Evolutionary conservation across 2,888 invertebrate genomes (phyloP).

Genomic region (Volucella bombylans): DNA sequence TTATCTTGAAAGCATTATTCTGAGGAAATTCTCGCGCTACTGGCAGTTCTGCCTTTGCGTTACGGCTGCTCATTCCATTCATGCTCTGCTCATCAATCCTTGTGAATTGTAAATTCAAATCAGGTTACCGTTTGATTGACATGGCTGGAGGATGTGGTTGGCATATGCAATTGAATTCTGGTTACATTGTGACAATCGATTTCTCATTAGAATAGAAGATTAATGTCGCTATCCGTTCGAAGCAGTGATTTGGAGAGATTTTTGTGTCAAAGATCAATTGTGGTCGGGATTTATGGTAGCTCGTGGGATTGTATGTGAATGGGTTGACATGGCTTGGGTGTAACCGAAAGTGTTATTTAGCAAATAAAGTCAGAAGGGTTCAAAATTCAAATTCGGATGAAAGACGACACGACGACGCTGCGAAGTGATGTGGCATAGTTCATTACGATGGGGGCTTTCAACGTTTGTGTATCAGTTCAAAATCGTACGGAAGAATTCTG

Average conservation of each 20-base stretch:
- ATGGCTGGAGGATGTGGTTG: constrained; percentile 72
- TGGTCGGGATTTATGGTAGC: constrained; percentile 24
- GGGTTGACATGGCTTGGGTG: constrained; percentile 47
- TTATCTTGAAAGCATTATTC: constrained; percentile 50
- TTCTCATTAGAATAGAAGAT: constrained; percentile 73
- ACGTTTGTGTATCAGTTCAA: background rate
- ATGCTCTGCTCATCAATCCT: constrained; percentile 73
- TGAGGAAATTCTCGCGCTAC: constrained; percentile 36
- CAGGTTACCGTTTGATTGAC: constrained; percentile 73
- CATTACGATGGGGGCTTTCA: constrained; percentile 4
- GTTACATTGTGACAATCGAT: constrained; percentile 74
- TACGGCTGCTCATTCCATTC: constrained; percentile 38
- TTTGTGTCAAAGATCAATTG: constrained; percentile 59
- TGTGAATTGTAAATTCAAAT: constrained; percentile 73
- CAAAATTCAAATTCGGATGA: constrained; percentile 33
- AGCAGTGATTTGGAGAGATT: constrained; percentile 58
- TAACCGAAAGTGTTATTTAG: constrained; percentile 41
- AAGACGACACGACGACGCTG: constrained; percentile 22
- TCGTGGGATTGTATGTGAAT: constrained; percentile 4
- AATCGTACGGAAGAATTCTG: too few relatives aligned
- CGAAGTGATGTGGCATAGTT: constrained; percentile 5
- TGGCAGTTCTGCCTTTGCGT: background rate
- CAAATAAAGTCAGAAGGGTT: constrained; percentile 41
- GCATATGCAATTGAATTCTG: constrained; percentile 74
- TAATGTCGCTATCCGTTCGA: constrained; percentile 63